Conservation (phyloP, 2,113 vertebrate genomes). For the Grus americana region DNA sequence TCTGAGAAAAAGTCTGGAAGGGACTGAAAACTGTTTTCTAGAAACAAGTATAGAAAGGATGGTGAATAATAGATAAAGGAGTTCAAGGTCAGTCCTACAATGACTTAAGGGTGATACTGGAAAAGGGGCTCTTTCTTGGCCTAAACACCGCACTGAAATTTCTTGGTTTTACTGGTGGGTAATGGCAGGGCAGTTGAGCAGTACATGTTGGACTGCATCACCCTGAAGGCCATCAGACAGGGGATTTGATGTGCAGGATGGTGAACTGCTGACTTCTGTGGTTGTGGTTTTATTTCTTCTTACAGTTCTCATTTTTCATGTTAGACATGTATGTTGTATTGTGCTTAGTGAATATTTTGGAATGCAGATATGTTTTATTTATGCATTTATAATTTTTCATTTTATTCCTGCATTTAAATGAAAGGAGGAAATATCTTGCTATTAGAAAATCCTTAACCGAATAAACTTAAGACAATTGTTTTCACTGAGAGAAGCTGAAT, state of each 20-base stretch:
- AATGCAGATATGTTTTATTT: neutral
- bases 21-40: neutral
- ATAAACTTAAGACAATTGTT: neutral
- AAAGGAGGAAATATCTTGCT: neutral
- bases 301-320: neutral
- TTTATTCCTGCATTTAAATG: neutral
- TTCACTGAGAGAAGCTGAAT: neutral
- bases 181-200: neutral
- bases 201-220: rapidly evolving
- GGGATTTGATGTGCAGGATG: neutral
- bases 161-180: neutral
- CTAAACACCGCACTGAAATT: neutral
- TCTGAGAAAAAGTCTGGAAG: neutral
- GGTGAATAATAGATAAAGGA: neutral
- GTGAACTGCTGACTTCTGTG: neutral
- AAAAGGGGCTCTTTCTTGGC: neutral
- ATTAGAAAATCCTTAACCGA: neutral
- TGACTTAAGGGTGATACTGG: neutral
- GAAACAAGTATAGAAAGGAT: neutral
- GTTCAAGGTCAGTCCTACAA: neutral
- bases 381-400: neutral
- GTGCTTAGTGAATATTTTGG: neutral
- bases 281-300: neutral
- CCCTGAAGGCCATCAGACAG: neutral
- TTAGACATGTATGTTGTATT: neutral